Conservation (phyloP, 1,140 invertebrate species). For the Tetragnatha versicolor region DNA sequence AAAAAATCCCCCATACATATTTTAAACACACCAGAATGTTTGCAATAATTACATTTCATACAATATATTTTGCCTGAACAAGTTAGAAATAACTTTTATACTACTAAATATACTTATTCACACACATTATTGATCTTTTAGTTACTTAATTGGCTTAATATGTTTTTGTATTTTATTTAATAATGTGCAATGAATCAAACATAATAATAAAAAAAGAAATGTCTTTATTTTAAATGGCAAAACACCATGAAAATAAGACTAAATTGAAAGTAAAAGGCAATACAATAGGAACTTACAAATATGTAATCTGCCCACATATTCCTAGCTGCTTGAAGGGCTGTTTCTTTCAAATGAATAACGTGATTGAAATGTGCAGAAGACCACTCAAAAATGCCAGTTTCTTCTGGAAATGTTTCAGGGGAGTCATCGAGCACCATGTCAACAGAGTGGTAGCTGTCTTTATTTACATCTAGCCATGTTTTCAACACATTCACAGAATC, state of each 20-base stretch:
- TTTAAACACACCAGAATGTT: too few species aligned
- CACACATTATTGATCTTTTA: too few species aligned
- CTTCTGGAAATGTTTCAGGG: slow-evolving; percentile 69
- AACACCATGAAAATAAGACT: not conserved
- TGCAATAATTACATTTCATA: too few species aligned
- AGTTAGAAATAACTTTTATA: too few species aligned
- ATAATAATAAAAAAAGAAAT: not conserved
- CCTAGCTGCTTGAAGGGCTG: slow-evolving; percentile 76
- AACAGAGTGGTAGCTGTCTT: slow-evolving; percentile 76
- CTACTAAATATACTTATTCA: too few species aligned
- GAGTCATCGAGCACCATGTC: slow-evolving; percentile 70
- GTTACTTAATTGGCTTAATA: too few species aligned
- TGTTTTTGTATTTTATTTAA: too few species aligned
- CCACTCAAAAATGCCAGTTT: slow-evolving; percentile 78
- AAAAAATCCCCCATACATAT: too few species aligned
- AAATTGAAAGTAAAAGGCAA: not conserved
- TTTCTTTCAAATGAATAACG: slow-evolving; percentile 82
- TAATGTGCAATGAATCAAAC: not conserved
- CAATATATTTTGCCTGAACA: too few species aligned
- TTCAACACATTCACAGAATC: slow-evolving; percentile 76
- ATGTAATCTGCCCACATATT: slow-evolving; percentile 84
- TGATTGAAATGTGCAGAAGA: slow-evolving; percentile 77
- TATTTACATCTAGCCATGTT: slow-evolving; percentile 74
- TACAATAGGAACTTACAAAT: slow-evolving; percentile 69
- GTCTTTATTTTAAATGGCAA: not conserved